Base-by-base conservation (phyloP, 2,888 invertebrate genomes). In the Argyresthia albistria region DNA sequence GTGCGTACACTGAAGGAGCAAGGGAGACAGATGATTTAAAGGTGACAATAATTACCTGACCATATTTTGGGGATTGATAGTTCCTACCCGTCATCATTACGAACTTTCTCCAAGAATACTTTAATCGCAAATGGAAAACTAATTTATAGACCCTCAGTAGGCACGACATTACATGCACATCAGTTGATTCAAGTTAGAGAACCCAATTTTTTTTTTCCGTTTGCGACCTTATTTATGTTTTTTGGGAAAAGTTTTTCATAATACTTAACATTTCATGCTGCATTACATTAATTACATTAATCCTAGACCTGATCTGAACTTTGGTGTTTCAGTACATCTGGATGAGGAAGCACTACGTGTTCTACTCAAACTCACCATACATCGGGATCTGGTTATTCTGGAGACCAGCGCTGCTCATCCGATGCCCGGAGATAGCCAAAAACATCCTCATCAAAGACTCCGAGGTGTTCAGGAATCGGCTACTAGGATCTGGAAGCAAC, bases 341-440 rank as follows among this genome's bases (percentile, higher is more conserved):
- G 73, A 61, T 80, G 60, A 64, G 66, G 0, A 52, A 60, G 25
- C 11, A 73, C 1, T 76, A 78, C 60, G 52, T 60, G 0, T 55
- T 60, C 1, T 71, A 65, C 58, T 10, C 43, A 1, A 56, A 61
- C 0, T 25, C 60, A 0, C 74, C 79, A 0, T 78, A 78, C 57
- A 57, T 73, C 0, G 81, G 82, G 0, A 72, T 78, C 14, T 81
- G 80, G 79, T 45, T 69, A 51, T 72, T 81, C 58, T 77, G 79
- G 76, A 59, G 69, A 11, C 80, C 77, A 11, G 75, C 68, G 0
- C 64, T 82, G 42, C 58, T 82, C 9, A 57, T 82, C 53, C 74
- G 73, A 58, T 67, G 59, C 0, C 73, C 78, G 0, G 72, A 76
- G 16, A 60, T 81, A 12, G 73, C 71, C 0, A 64, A 67, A 4